phyloP scores from a whole-genome alignment of 1,140 invertebrate genomes.

The Pseudomyrmex gracilis region DNA sequence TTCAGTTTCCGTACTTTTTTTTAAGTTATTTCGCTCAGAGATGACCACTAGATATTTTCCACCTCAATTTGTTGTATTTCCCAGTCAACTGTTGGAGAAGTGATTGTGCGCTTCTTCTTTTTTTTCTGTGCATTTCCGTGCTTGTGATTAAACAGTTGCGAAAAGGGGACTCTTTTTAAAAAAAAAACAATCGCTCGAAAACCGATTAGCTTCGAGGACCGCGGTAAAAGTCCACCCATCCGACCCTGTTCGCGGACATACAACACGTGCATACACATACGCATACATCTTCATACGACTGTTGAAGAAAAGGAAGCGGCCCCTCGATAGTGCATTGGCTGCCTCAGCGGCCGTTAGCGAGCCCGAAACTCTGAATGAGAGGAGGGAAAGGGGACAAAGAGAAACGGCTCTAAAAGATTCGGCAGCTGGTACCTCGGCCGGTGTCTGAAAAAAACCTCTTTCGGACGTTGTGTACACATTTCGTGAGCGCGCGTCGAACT shows the following conservation, averaged over 20 bases:
- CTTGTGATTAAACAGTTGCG: background rate
- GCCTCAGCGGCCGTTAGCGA: constrained; percentile 61
- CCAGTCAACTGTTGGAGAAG: too few species aligned
- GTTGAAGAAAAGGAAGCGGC: constrained; percentile 71
- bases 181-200: constrained; percentile 3
- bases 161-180: background rate
- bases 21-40: background rate
- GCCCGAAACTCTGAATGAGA: constrained; percentile 19
- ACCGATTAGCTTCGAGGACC: constrained; percentile 12
- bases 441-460: constrained; percentile 44
- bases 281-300: constrained; percentile 58
- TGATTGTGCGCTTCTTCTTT: too few species aligned
- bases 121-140: too few species aligned
- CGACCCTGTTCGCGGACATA: constrained; percentile 23
- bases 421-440: constrained; percentile 66
- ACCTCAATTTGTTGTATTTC: too few species aligned
- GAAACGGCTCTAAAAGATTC: constrained; percentile 61
- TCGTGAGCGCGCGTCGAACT: constrained; percentile 8
- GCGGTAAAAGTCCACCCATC: background rate
- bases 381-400: constrained; percentile 57
- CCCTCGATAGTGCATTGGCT: constrained; percentile 67
- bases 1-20: background rate
- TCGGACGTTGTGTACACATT: constrained; percentile 9
- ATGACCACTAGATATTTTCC: too few species aligned
- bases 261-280: constrained; percentile 49